Percentiles rank a stretch among this genome's conserved stretches.
Evolutionary conservation across 2,888 invertebrate species (phyloP).

Genomic region (Ferrisia virgata): DNA sequence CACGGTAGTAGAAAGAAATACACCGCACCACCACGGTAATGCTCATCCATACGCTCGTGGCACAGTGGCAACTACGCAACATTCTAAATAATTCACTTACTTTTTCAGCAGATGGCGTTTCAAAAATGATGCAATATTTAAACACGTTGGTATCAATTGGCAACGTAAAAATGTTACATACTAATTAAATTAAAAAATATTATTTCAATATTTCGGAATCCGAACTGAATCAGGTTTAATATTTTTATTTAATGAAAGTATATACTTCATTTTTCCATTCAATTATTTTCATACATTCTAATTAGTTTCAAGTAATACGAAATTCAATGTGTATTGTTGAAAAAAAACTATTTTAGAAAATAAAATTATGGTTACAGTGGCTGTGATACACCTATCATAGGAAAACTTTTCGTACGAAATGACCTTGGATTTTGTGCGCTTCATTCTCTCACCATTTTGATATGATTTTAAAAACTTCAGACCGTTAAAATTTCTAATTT

Average conservation of each 20-base stretch:
- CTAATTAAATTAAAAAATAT: no score
- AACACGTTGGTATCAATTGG: not conserved
- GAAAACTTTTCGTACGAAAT: not conserved
- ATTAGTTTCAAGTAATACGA: not conserved
- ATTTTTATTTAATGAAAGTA: no score
- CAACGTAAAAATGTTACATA: not conserved
- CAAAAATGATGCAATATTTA: not conserved
- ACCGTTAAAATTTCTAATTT: no score
- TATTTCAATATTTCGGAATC: no score
- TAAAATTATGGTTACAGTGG: not conserved
- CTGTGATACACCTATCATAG: not conserved
- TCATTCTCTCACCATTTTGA: not conserved
- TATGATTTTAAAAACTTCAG: no score
- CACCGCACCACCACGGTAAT: not conserved
- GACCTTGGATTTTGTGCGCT: not conserved
- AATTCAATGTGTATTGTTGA: not conserved
- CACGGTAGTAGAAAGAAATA: not conserved
- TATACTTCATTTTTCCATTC: no score
- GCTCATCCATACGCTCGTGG: not conserved
- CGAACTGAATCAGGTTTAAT: no score
- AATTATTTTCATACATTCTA: no score
- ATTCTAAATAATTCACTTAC: not conserved
- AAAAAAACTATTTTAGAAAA: not conserved
- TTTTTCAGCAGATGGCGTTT: not conserved
- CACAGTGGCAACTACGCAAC: slow-evolving; percentile 2